phyloP scores from a whole-genome alignment of 2,888 invertebrate species.

The Platycheirus albimanus region DNA sequence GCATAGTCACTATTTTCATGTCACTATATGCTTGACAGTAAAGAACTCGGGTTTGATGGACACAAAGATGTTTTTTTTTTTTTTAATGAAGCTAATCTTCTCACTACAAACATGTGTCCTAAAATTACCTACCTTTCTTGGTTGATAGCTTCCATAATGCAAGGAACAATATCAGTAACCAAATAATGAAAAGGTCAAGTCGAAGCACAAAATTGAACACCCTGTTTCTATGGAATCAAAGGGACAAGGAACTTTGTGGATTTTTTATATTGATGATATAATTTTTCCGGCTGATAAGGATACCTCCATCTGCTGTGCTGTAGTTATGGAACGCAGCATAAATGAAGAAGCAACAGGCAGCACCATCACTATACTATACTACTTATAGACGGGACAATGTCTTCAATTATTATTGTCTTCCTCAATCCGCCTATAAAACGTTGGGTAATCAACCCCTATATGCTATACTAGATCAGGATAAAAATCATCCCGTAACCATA shows the following conservation, averaged over 20 bases:
- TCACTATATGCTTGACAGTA: no score
- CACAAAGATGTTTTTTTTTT: no score
- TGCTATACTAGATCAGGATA: constrained; percentile 21
- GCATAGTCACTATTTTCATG: no score
- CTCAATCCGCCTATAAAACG: constrained; percentile 37
- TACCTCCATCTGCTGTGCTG: background rate
- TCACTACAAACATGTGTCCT: no score
- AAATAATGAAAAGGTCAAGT: no score
- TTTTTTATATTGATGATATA: constrained; percentile 67
- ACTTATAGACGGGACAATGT: constrained; percentile 11
- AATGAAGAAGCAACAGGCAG: constrained; percentile 23
- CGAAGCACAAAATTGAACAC: background rate
- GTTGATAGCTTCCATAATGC: no score
- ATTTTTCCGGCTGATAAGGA: constrained; percentile 22
- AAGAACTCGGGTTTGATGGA: no score
- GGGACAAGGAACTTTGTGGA: constrained; percentile 44
- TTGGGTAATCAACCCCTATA: constrained; percentile 42
- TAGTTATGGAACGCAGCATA: background rate
- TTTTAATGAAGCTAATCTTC: no score
- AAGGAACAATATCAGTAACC: no score
- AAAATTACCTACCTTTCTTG: no score
- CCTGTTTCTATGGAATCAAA: constrained; percentile 17
- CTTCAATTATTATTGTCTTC: constrained; percentile 38
- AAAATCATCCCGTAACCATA: constrained; percentile 32
- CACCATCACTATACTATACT: background rate